A percentile compares a stretch with the other conserved stretches of the same genome.
Evolutionary conservation across 1,140 invertebrate species (phyloP).

Genomic region (Macrotrachela quadricornifera): DNA sequence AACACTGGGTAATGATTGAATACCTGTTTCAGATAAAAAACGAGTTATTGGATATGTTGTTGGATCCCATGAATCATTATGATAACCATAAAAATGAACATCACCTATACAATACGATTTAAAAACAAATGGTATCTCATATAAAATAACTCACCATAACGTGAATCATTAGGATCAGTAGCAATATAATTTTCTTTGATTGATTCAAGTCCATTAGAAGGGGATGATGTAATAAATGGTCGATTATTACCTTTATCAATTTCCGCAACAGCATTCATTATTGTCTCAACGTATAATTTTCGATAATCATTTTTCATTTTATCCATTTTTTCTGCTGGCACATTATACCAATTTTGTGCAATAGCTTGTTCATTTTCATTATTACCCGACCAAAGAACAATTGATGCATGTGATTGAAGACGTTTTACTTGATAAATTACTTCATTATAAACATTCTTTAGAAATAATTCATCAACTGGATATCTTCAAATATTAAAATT

Average conservation of each 20-base stretch:
- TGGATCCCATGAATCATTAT: constrained; percentile 53
- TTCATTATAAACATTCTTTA: constrained; percentile 51
- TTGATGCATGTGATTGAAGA: constrained; percentile 63
- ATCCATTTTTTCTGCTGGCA: constrained; percentile 11
- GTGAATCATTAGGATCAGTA: constrained; percentile 47
- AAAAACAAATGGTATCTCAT: too few species aligned
- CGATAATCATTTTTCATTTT: constrained; percentile 51
- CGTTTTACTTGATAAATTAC: constrained; percentile 42
- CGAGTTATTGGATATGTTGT: constrained; percentile 52
- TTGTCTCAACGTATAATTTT: constrained; percentile 56
- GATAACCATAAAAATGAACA: constrained; percentile 81
- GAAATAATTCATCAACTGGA: constrained; percentile 48
- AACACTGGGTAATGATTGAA: constrained; percentile 60
- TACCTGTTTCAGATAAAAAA: constrained; percentile 88
- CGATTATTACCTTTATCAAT: constrained; percentile 37
- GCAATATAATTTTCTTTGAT: constrained; percentile 48
- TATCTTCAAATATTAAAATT: constrained; percentile 33
- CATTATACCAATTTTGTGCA: constrained; percentile 47
- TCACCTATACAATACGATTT: constrained; percentile 18
- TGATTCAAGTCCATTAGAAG: constrained; percentile 61
- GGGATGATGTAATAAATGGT: constrained; percentile 61
- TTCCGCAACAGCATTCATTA: constrained; percentile 42
- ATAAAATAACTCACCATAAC: constrained; percentile 45
- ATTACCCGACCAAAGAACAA: constrained; percentile 71
- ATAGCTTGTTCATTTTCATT: constrained; percentile 91